phyloP scores from a whole-genome alignment of 2,888 invertebrate species.

The Eupeodes latifasciatus region DNA sequence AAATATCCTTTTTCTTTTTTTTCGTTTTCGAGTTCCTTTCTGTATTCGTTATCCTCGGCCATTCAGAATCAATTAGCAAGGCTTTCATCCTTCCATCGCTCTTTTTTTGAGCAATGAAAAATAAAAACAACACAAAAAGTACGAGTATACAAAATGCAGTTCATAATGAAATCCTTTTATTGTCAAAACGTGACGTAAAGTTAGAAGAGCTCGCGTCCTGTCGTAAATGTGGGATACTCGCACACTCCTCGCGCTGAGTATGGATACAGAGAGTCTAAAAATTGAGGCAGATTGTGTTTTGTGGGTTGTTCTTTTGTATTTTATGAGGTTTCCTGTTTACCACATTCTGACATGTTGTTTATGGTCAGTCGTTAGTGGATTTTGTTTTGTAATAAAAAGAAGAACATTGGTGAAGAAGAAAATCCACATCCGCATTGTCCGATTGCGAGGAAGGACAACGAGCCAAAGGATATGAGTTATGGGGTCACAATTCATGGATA shows the following conservation, averaged over 20 bases:
- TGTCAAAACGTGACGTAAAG: conserved; percentile 69
- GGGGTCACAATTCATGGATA: not conserved
- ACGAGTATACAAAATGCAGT: conserved; percentile 36
- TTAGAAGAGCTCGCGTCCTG: conserved; percentile 9
- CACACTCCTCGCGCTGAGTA: no score
- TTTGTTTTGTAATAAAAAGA: conserved; percentile 6
- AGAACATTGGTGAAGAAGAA: no score
- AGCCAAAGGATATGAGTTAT: not conserved
- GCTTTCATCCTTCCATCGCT: conserved; percentile 29
- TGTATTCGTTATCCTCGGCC: conserved; percentile 41
- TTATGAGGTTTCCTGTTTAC: conserved; percentile 44
- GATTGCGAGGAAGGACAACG: not conserved
- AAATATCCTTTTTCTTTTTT: not conserved
- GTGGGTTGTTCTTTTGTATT: not conserved
- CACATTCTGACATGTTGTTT: conserved; percentile 65
- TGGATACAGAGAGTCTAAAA: no score
- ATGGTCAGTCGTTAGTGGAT: conserved; percentile 43
- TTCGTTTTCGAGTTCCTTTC: conserved; percentile 18
- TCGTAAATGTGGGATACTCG: conserved; percentile 1
- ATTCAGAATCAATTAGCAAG: conserved; percentile 68
- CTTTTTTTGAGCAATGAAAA: conserved; percentile 4
- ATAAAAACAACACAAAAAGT: not conserved
- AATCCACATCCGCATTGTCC: not conserved
- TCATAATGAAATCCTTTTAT: conserved; percentile 70
- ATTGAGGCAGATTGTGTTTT: not conserved